These are phyloP conservation scores for Acanthosepion pharaonis DNA, from an alignment of 2,888 invertebrate genomes.

Conservation along the genomic window DNA sequence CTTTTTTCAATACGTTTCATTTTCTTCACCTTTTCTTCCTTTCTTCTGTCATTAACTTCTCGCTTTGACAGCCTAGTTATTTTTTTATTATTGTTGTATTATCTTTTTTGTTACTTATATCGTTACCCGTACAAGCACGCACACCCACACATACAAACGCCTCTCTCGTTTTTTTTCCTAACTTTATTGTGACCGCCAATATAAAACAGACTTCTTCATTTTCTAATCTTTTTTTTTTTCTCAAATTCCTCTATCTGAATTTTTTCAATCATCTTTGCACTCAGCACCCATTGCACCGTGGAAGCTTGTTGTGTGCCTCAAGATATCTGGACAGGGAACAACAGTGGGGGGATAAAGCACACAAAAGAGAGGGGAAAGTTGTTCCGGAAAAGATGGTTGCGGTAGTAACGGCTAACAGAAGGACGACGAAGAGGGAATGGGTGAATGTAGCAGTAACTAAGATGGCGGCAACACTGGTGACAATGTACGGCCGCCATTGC, in stretches of 20 bases:
- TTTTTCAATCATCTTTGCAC: not conserved
- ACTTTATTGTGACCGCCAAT: too few species aligned
- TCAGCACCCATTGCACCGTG: not conserved
- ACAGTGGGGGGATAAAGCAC: not conserved
- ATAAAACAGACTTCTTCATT: not conserved
- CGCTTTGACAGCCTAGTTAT: too few species aligned
- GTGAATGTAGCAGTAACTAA: not conserved
- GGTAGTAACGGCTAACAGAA: not conserved
- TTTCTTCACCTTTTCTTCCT: too few species aligned
- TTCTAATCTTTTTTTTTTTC: not conserved
- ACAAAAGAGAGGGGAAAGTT: not conserved
- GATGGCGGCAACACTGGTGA: not conserved
- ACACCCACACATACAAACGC: too few species aligned
- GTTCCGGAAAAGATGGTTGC: not conserved
- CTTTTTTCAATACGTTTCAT: too few species aligned
- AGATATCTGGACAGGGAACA: not conserved
- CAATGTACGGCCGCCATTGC: conserved; percentile 21
- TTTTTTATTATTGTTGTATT: too few species aligned
- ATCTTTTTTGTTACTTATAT: too few species aligned
- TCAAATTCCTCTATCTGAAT: not conserved
- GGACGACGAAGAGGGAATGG: not conserved
- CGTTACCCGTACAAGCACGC: too few species aligned
- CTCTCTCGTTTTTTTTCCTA: too few species aligned
- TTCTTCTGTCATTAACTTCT: too few species aligned
- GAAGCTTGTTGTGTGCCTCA: not conserved